Percentiles rank a stretch among this genome's conserved stretches.
These are phyloP conservation scores for Malurus elegans DNA, from an alignment of 2,113 vertebrate species.

Conservation along the genomic window DNA sequence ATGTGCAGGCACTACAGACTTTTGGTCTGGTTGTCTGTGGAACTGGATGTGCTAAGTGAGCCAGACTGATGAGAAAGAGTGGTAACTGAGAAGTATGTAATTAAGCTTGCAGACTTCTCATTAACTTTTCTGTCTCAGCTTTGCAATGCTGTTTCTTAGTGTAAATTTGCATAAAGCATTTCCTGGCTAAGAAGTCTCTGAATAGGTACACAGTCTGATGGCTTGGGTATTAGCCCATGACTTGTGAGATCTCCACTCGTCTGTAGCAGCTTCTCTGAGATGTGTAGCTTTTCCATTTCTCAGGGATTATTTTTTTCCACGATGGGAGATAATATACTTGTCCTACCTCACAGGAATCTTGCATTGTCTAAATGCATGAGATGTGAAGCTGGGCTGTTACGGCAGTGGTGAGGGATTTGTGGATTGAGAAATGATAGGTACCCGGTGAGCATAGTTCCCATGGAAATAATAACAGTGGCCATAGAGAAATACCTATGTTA, in stretches of 20 bases:
- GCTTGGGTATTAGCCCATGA: background rate
- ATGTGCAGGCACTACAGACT: background rate
- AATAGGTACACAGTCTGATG: background rate
- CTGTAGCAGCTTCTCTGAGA: background rate
- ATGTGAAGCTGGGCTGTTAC: background rate
- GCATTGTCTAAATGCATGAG: background rate
- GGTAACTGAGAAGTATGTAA: background rate
- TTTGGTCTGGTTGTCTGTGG: background rate
- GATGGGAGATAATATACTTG: background rate
- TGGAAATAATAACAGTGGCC: background rate
- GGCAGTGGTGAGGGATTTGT: background rate
- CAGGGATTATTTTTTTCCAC: background rate
- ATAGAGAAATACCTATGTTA: background rate
- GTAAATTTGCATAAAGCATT: slow-evolving; percentile 6
- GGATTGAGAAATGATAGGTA: background rate
- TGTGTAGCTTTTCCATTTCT: background rate
- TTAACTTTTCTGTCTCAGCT: background rate
- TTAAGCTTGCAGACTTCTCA: background rate
- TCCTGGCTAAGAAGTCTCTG: background rate
- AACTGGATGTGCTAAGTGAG: background rate
- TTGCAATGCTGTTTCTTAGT: background rate
- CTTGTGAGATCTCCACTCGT: background rate
- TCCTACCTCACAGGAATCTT: background rate
- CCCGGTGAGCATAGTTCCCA: background rate
- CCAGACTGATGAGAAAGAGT: background rate